Conservation (phyloP, 2,797 vertebrate genomes). For the Remorina albescens region DNA sequence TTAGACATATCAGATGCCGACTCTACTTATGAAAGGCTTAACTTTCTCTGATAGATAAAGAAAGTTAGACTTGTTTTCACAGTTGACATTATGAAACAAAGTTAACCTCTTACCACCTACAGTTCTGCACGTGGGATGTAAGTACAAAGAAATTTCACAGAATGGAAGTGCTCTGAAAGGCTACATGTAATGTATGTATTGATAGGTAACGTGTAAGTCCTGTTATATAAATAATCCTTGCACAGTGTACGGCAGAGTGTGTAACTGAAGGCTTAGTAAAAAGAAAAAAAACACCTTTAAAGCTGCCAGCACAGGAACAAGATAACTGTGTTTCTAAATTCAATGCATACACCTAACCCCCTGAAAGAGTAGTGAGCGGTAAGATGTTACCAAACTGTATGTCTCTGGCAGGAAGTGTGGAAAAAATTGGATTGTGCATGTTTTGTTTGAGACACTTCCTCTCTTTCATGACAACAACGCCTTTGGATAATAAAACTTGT, state of each 20-base stretch:
- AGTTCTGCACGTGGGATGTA: slow-evolving; percentile 25
- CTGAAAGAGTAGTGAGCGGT: too few species aligned
- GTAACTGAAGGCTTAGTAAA: background rate
- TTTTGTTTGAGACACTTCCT: background rate
- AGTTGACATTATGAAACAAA: slow-evolving; percentile 36
- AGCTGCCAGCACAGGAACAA: background rate
- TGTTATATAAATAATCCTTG: background rate
- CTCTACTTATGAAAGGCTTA: slow-evolving; percentile 6
- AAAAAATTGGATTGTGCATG: background rate
- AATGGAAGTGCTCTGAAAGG: background rate
- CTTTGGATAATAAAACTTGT: too few species aligned
- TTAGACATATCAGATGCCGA: slow-evolving; percentile 9
- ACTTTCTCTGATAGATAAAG: background rate
- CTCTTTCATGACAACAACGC: too few species aligned
- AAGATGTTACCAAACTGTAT: background rate
- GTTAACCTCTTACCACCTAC: slow-evolving; percentile 43
- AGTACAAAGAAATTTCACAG: background rate
- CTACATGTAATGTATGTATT: too few species aligned
- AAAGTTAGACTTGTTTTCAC: slow-evolving; percentile 30
- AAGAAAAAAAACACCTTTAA: too few species aligned
- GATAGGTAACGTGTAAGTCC: too few species aligned
- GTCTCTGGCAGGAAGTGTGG: background rate
- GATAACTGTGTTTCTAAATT: background rate
- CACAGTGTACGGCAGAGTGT: background rate
- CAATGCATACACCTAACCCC: background rate